Evolutionary conservation across 2,888 invertebrate genomes (phyloP).

Genomic region (Diadegma fenestrale): DNA sequence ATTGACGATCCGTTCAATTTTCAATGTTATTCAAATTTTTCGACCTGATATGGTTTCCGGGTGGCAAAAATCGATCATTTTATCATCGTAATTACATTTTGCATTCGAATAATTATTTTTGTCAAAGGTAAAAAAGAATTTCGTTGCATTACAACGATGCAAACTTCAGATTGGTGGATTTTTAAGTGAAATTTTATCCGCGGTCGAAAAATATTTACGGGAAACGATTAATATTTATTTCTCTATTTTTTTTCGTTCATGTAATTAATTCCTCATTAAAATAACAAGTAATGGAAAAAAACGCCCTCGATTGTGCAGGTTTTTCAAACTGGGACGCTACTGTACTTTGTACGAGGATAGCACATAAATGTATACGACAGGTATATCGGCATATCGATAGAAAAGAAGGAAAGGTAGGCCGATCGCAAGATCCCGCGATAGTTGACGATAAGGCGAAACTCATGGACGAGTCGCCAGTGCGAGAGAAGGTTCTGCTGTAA

Average conservation of each 20-base stretch:
- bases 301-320: not conserved
- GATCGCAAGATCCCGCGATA: conserved; percentile 47
- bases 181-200: not conserved
- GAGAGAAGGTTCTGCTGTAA: conserved; percentile 26
- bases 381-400: conserved; percentile 14
- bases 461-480: conserved; percentile 16
- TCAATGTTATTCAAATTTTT: too few relatives aligned
- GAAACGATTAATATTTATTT: not conserved
- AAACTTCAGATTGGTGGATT: not conserved
- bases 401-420: conserved; percentile 23
- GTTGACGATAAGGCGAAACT: conserved; percentile 50
- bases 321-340: not conserved
- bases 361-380: not conserved
- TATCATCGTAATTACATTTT: too few relatives aligned
- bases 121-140: too few relatives aligned
- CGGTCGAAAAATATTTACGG: not conserved
- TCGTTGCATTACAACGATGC: too few relatives aligned
- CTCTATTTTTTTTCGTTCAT: not conserved
- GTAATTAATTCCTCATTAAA: not conserved
- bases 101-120: too few relatives aligned
- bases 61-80: too few relatives aligned
- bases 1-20: too few relatives aligned
- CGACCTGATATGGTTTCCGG: too few relatives aligned
- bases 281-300: not conserved
- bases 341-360: conserved; percentile 5